Conservation (phyloP, 2,113 vertebrate species). For the Tamias sibiricus region DNA sequence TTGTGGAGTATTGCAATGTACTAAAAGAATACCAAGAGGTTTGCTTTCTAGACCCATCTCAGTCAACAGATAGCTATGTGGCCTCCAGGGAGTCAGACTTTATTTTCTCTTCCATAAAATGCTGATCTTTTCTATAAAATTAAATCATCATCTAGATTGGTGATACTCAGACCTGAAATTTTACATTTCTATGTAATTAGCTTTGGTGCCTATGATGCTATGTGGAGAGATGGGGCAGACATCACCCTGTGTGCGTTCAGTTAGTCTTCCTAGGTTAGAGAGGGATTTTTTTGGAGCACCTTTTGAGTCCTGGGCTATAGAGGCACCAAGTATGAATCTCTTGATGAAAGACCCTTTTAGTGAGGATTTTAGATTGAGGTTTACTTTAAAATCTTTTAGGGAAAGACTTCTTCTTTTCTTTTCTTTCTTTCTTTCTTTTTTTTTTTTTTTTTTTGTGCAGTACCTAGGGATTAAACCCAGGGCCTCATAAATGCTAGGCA, state of each 20-base stretch:
- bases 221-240: not conserved
- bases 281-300: not conserved
- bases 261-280: not conserved
- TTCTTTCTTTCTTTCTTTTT: too few relatives aligned
- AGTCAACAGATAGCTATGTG: not conserved
- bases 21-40: not conserved
- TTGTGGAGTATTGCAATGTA: not conserved
- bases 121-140: slow-evolving; percentile 14
- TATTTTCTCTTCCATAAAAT: slow-evolving; percentile 23
- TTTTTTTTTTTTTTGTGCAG: too few relatives aligned
- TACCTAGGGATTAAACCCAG: not conserved
- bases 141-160: not conserved
- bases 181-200: not conserved
- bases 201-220: not conserved
- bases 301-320: not conserved
- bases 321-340: not conserved
- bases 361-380: not conserved
- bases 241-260: not conserved
- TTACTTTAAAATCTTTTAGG: not conserved
- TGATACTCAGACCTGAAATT: not conserved
- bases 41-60: not conserved
- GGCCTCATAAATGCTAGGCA: not conserved
- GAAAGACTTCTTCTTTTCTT: not conserved
- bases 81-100: not conserved
- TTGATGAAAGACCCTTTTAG: not conserved